phyloP scores from a whole-genome alignment of 2,888 invertebrate genomes.

The Cyclophora albipunctata region DNA sequence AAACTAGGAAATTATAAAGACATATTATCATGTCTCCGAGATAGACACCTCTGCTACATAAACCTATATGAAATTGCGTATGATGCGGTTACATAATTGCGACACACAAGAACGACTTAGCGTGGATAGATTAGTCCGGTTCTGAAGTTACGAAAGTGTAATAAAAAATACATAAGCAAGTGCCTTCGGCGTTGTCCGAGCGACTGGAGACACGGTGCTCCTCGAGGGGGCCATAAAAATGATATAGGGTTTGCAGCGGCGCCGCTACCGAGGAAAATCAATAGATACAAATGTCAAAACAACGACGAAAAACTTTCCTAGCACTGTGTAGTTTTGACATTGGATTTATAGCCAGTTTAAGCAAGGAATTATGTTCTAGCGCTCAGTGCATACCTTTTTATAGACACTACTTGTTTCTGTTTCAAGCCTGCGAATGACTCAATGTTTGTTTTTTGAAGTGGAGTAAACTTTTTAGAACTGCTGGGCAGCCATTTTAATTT shows the following conservation, averaged over 20 bases:
- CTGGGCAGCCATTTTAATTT: too few relatives aligned
- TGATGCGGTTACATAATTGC: slow-evolving; percentile 6
- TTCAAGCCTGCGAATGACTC: too few relatives aligned
- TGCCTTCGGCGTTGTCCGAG: slow-evolving; percentile 40
- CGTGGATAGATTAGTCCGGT: slow-evolving; percentile 30
- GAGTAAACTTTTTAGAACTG: too few relatives aligned
- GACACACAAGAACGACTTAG: slow-evolving; percentile 5
- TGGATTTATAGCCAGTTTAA: neutral
- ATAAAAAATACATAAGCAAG: slow-evolving; percentile 54
- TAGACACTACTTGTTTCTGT: too few relatives aligned
- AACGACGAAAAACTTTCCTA: slow-evolving; percentile 28
- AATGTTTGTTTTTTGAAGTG: too few relatives aligned
- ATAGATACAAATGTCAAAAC: slow-evolving; percentile 53
- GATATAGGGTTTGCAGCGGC: slow-evolving; percentile 48
- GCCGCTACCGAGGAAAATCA: slow-evolving; percentile 43
- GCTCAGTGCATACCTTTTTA: too few relatives aligned
- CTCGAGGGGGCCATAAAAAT: slow-evolving; percentile 56
- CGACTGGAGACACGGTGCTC: slow-evolving; percentile 35
- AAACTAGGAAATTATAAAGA: too few relatives aligned
- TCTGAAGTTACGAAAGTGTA: slow-evolving; percentile 40
- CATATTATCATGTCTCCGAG: too few relatives aligned
- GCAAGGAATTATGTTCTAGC: neutral
- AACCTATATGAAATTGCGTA: neutral
- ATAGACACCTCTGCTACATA: too few relatives aligned
- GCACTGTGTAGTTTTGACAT: slow-evolving; percentile 14